phyloP scores from a whole-genome alignment of 1,140 invertebrate genomes.

The Tetragnatha versicolor region DNA sequence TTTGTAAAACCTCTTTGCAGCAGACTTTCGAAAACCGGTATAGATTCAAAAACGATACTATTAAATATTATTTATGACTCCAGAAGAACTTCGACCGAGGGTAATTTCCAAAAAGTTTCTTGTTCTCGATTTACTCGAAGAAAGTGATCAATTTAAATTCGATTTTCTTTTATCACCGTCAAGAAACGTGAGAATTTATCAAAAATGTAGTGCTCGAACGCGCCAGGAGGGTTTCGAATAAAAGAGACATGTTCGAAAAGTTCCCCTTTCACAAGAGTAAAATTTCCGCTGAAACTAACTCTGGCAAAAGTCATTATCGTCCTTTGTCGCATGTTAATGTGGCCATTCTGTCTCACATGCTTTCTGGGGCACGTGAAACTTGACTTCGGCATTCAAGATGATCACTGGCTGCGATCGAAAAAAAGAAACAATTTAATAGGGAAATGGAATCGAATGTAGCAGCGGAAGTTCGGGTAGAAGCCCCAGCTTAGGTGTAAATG shows the following conservation, averaged over 20 bases:
- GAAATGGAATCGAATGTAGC: conserved; percentile 2
- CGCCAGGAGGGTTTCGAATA: conserved; percentile 1
- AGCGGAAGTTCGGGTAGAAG: not conserved
- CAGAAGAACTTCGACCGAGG: no score
- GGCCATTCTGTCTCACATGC: conserved; percentile 16
- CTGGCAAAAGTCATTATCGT: conserved; percentile 32
- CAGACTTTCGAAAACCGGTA: no score
- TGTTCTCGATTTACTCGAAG: no score
- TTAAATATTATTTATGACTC: no score
- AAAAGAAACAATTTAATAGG: not conserved
- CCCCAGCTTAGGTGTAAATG: no score
- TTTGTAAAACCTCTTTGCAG: no score
- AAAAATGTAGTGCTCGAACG: not conserved
- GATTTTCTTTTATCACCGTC: no score
- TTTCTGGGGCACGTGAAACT: conserved; percentile 1
- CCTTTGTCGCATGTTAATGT: conserved; percentile 49
- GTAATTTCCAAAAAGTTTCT: no score
- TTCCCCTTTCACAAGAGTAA: conserved; percentile 14
- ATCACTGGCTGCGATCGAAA: not conserved
- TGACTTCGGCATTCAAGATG: not conserved
- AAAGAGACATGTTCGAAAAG: conserved; percentile 8
- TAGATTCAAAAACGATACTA: no score
- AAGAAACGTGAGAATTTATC: conserved; percentile 19
- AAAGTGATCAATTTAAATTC: no score
- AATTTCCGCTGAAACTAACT: conserved; percentile 26